Evolutionary conservation across 2,797 vertebrate species (phyloP).

Genomic region (Micropoecilia bifurca): DNA sequence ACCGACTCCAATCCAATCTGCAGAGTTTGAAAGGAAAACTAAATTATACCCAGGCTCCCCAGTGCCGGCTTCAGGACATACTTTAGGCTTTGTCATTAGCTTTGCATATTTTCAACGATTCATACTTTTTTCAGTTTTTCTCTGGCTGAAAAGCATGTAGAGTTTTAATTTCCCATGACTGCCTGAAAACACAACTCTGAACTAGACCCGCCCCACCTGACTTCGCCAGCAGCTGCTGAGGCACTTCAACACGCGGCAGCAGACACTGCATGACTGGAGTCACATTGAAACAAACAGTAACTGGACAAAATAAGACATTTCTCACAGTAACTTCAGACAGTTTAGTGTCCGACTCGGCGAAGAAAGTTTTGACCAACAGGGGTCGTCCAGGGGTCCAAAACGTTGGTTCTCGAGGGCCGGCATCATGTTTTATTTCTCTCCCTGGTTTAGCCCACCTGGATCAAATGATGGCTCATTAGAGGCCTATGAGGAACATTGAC

Average conservation of each 20-base stretch:
- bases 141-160: not conserved
- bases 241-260: not conserved
- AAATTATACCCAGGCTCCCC: not conserved
- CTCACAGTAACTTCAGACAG: not conserved
- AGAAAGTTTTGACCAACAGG: no score
- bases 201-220: not conserved
- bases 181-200: constrained; percentile 9
- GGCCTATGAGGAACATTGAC: no score
- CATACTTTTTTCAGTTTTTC: not conserved
- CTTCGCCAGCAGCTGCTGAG: not conserved
- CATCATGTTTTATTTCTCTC: no score
- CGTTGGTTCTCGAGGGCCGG: no score
- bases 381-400: no score
- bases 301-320: not conserved
- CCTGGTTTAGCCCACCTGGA: no score
- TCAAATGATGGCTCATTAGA: no score
- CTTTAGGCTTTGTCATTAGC: not conserved
- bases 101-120: not conserved
- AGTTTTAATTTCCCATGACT: not conserved
- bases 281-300: not conserved
- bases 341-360: not conserved
- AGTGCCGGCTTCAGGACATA: not conserved
- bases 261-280: not conserved
- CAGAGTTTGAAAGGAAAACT: not conserved
- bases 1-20: not conserved